These are phyloP conservation scores for Myopa tessellatipennis DNA, from an alignment of 2,888 invertebrate genomes.

Conservation along the genomic window DNA sequence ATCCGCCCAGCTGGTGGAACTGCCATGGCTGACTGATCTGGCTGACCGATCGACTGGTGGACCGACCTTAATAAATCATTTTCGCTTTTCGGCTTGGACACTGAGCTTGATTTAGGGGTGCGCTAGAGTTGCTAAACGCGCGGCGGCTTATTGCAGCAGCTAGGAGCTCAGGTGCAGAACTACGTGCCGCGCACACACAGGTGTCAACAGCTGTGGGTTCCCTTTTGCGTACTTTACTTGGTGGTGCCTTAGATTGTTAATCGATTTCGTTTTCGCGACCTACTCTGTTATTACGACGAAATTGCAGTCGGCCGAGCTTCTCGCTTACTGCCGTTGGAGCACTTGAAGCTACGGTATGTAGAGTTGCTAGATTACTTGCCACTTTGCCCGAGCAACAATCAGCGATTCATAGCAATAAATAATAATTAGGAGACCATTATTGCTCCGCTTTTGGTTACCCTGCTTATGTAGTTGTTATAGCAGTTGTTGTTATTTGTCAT, in stretches of 20 bases:
- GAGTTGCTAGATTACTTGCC: constrained; percentile 1
- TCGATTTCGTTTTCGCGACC: constrained; percentile 48
- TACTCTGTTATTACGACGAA: constrained; percentile 52
- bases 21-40: background rate
- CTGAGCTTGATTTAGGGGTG: constrained; percentile 31
- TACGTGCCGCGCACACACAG: constrained; percentile 46
- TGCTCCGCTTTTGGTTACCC: constrained; percentile 24
- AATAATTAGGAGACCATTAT: constrained; percentile 59
- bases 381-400: constrained; percentile 43
- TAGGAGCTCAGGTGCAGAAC: constrained; percentile 39
- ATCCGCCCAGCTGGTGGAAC: background rate
- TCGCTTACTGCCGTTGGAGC: constrained; percentile 7
- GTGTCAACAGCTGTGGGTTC: constrained; percentile 49
- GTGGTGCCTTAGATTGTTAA: constrained; percentile 46
- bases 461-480: constrained; percentile 3
- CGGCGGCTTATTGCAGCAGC: constrained; percentile 4
- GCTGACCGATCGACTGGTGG: background rate
- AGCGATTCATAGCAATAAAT: constrained; percentile 54
- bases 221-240: constrained; percentile 34
- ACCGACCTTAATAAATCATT: constrained; percentile 51
- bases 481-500: background rate
- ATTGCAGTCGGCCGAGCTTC: constrained; percentile 45
- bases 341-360: background rate
- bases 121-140: constrained; percentile 35
- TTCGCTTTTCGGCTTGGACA: constrained; percentile 41